phyloP scores from a whole-genome alignment of 2,888 invertebrate species.

The Euzophera pinguis region DNA sequence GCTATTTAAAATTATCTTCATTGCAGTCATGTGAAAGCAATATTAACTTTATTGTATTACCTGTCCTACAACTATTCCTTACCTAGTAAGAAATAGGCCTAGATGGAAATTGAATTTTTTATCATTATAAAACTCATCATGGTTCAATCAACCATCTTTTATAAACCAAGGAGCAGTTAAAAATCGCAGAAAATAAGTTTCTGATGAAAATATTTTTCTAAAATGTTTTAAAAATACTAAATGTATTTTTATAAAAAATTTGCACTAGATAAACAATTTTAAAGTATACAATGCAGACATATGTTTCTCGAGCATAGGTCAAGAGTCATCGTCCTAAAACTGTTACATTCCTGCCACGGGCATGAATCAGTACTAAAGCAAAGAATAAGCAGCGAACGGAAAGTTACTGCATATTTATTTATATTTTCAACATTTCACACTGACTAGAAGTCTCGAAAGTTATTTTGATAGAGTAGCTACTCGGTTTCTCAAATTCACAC shows the following conservation, averaged over 20 bases:
- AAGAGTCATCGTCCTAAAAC: constrained; percentile 52
- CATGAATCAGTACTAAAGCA: not conserved
- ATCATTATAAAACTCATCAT: no score
- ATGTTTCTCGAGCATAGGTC: constrained; percentile 17
- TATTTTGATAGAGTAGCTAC: no score
- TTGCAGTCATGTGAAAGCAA: not conserved
- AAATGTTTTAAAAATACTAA: not conserved
- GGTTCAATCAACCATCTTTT: no score
- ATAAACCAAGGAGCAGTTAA: no score
- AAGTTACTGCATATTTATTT: not conserved
- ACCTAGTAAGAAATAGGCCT: no score
- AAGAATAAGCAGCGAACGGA: not conserved
- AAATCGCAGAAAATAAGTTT: no score
- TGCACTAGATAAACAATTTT: not conserved
- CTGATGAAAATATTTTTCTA: no score
- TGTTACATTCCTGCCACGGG: constrained; percentile 37
- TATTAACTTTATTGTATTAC: no score
- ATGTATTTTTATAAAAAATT: not conserved
- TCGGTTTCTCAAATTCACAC: no score
- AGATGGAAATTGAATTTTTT: no score
- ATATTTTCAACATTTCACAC: not conserved
- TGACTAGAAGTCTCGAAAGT: no score
- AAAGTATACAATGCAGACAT: constrained; percentile 1
- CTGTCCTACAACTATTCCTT: no score
- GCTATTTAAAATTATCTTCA: not conserved